Conservation (phyloP, 1,140 invertebrate species). For the Potamilus streckersoni region DNA sequence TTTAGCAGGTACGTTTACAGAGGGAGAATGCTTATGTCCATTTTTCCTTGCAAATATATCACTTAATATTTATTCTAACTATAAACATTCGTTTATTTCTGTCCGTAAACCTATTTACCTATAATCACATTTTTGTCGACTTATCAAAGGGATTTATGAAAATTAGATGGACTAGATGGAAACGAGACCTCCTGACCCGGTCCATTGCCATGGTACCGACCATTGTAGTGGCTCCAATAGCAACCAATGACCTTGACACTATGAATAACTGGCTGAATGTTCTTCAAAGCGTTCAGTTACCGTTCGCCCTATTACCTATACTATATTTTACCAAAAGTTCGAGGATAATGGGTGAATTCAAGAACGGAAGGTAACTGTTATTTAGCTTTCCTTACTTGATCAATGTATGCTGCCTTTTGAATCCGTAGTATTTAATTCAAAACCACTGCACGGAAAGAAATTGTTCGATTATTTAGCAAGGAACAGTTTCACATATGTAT, state of each 20-base stretch:
- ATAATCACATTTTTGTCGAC: no score
- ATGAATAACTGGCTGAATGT: conserved; percentile 92
- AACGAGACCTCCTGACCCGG: conserved; percentile 86
- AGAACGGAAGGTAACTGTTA: conserved; percentile 54
- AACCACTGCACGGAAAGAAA: background rate
- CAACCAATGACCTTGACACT: conserved; percentile 80
- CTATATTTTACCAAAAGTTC: conserved; percentile 87
- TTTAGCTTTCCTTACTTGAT: no score
- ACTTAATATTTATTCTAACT: no score
- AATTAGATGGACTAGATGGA: conserved; percentile 88
- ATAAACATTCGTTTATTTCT: no score
- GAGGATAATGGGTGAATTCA: conserved; percentile 78
- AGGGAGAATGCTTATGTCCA: no score
- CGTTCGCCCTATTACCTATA: conserved; percentile 81
- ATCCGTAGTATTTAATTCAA: no score
- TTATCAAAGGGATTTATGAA: conserved; percentile 83
- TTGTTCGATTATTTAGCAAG: background rate
- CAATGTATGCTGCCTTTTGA: no score
- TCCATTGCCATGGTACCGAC: conserved; percentile 90
- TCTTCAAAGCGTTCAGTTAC: conserved; percentile 83
- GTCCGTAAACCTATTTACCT: no score
- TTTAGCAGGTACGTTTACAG: no score
- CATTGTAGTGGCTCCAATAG: conserved; percentile 80
- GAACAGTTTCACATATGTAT: background rate
- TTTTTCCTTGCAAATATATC: no score